phyloP scores from a whole-genome alignment of 2,888 invertebrate genomes.

The Plagodis pulveraria region DNA sequence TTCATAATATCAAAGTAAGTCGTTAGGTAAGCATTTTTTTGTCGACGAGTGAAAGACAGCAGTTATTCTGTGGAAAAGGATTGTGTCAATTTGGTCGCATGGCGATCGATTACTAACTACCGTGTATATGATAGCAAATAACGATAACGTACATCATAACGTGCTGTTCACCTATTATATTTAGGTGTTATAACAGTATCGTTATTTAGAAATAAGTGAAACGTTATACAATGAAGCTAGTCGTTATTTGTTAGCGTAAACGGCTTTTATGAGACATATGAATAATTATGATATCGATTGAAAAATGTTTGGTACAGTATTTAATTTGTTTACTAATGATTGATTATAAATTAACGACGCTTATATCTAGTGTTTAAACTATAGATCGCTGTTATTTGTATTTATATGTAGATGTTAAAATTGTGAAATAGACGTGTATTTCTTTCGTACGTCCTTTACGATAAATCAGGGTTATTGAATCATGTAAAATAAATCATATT shows the following conservation, averaged over 20 bases:
- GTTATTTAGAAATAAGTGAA: slow-evolving; percentile 14
- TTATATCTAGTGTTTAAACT: slow-evolving; percentile 50
- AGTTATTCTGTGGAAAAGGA: slow-evolving; percentile 27
- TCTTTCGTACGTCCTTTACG: slow-evolving; percentile 36
- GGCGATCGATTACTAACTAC: not conserved
- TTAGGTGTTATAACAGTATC: slow-evolving; percentile 5
- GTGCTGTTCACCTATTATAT: slow-evolving; percentile 3
- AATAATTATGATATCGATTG: slow-evolving; percentile 23
- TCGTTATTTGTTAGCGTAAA: slow-evolving; percentile 32
- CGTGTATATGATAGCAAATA: slow-evolving; percentile 23
- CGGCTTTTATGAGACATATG: slow-evolving; percentile 18
- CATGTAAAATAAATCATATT: slow-evolving; percentile 10
- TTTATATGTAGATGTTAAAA: slow-evolving; percentile 47
- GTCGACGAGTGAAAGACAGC: slow-evolving; percentile 17
- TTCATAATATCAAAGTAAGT: slow-evolving; percentile 1
- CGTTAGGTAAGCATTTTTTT: slow-evolving; percentile 24
- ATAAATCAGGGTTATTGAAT: slow-evolving; percentile 27
- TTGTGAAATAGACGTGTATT: slow-evolving; percentile 39
- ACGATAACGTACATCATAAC: slow-evolving; percentile 15
- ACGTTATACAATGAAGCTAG: slow-evolving; percentile 7
- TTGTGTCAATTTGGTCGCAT: slow-evolving; percentile 21
- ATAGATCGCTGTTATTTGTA: slow-evolving; percentile 53
- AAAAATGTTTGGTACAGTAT: slow-evolving; percentile 53
- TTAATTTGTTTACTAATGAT: slow-evolving; percentile 46
- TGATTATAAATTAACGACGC: slow-evolving; percentile 51